phyloP scores from a whole-genome alignment of 2,797 vertebrate genomes.

The Parotocinclus haroldoi region DNA sequence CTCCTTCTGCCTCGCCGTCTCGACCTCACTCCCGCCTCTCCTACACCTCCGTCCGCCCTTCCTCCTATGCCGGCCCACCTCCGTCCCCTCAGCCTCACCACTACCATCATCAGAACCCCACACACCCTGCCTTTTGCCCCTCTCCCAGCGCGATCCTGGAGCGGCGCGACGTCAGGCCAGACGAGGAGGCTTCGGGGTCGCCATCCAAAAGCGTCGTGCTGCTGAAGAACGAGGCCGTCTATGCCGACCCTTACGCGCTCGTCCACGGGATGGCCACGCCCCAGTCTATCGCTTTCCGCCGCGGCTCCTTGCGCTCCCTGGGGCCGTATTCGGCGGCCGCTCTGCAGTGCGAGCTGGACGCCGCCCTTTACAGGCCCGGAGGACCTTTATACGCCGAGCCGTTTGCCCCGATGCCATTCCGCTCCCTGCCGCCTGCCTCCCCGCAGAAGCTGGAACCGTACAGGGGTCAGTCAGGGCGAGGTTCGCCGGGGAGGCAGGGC shows the following conservation, averaged over 20 bases:
- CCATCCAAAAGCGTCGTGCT: constrained; percentile 84
- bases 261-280: constrained; percentile 86
- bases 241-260: constrained; percentile 87
- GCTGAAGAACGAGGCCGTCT: constrained; percentile 88
- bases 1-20: constrained; percentile 79
- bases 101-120: constrained; percentile 70
- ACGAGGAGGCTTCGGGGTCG: constrained; percentile 80
- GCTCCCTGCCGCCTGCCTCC: constrained; percentile 80
- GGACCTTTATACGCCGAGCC: constrained; percentile 69
- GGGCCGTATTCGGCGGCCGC: constrained; percentile 90
- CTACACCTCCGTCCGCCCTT: constrained; percentile 85
- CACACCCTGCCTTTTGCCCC: constrained; percentile 78
- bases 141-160: constrained; percentile 97
- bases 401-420: constrained; percentile 74
- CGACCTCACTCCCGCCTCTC: constrained; percentile 86
- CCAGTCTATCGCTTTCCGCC: constrained; percentile 85
- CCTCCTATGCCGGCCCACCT: constrained; percentile 84
- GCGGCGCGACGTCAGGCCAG: constrained; percentile 90
- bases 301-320: constrained; percentile 85
- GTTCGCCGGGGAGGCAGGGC: constrained; percentile 87
- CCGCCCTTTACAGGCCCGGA: constrained; percentile 84
- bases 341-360: constrained; percentile 89
- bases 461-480: constrained; percentile 79
- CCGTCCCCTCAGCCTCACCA: constrained; percentile 60
- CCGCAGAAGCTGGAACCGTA: constrained; percentile 92